Base-by-base conservation (phyloP, 2,888 invertebrate genomes). In the Melanostoma scalare region DNA sequence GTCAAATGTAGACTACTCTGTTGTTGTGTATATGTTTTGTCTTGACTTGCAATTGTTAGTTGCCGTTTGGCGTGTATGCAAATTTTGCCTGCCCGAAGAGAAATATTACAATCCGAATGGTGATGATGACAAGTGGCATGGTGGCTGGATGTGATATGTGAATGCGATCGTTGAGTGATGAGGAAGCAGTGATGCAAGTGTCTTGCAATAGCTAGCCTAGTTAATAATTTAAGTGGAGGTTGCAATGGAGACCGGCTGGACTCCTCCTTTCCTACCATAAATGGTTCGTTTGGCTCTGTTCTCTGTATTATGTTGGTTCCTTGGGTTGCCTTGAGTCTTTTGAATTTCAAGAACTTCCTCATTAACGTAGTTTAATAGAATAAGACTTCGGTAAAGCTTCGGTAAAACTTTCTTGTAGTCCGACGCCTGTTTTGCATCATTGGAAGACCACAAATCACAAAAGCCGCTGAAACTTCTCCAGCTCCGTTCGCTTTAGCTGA, bases 21-120 rank as follows among this genome's bases (percentile, higher is more conserved):
- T 30, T 48, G 44, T 3, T 40, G 6, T 46, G 40, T 42, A 35
- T 46, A 40, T 76, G 46, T 56, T 46, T 46, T 46, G 56, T 42
- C 44, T 40, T 33, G 42, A 44, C 5, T 33, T 35, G 50, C 31
- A 58, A 53, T 42, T 63, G 69, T 60, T 65, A 72, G 71, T 48
- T 73, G 56, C 31, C 46, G 52, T 33, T 79, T 35, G 72, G 71
- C 67, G 58, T 55, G 79, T 79, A 84, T 84, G 79, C 74, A 79
- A 84, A 84, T 84, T 84, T 79, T 55, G 33, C 40, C 40, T 10
- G 33, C 42, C 48, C 38, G 4, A 30, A 8, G 33, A 8, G 2
- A 40, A 58, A 40, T n/a, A 52, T 50, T 20, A 20, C 42, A 42
- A 56, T 48, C 44, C 10, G 44, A 42, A 56, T 56, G 69, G 48